Evolutionary conservation across 2,797 vertebrate species (phyloP), one percentile per base, ranked within the genome.

Genomic region (Tiaroga cobitis): DNA sequence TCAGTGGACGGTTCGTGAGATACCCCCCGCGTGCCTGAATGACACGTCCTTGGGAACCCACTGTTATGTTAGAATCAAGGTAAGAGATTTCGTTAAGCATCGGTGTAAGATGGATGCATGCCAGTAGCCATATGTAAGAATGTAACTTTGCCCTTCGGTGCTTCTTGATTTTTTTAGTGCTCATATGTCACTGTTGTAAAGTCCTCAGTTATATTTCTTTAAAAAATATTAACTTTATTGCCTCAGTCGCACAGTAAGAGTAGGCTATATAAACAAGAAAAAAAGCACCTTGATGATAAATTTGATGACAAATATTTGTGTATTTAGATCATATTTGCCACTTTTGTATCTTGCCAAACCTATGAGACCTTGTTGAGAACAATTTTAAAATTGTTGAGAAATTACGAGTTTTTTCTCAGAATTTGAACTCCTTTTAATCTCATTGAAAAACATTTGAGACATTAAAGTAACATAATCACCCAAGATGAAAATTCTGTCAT

Each of bases 51-150:
- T 98, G 95, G 98, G 98, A 87, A 99, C 98, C 79, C 98, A 99
- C 95, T 99, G 97, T 94, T 99, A 99, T 92, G 97, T 99, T 83
- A 89, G 97, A 87, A 96, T 98, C 92, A 99, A 99, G 98, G 98
- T 99, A 95, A 96, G 93, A 61, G 29, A 32, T 65, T 32, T 32
- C 63, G 63, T 32, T 32, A 8, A 6, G 21, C 8, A 61, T 13
- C 26, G 63, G 76, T 43, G 32, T 65, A 76, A 67, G 24, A 72
- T 63, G 39, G 51, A 72, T 29, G 56, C 39, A 3, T 74, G 83
- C 2, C 29, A 79, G 39, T 51, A 49, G 46, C 15, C 46, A 11
- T 19, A 34, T 7, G 16, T 19, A 73, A 51, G 19, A 49, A 51
- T 29, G 16, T 8, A 69, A 56, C 74, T 80, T 37, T 51, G 54